A percentile compares a stretch with the other conserved stretches of the same genome.
These are phyloP conservation scores for Eublepharis macularius DNA, from an alignment of 2,113 vertebrate genomes.

Conservation along the genomic window DNA sequence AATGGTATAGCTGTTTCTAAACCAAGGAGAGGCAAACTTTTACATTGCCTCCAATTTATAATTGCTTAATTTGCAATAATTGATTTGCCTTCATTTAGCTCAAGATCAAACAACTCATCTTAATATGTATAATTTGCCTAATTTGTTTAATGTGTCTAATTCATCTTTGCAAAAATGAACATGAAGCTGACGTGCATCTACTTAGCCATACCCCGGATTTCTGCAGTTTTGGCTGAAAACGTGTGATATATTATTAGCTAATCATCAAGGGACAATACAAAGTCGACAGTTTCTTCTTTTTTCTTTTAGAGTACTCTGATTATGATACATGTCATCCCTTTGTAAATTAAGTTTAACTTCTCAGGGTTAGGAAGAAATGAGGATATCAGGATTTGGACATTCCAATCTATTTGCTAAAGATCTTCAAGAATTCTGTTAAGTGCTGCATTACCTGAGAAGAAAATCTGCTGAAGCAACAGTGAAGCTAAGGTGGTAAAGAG, in stretches of 20 bases:
- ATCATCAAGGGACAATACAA: not conserved
- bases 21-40: slow-evolving; percentile 20
- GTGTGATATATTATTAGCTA: not conserved
- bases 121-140: slow-evolving; percentile 41
- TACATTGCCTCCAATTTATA: slow-evolving; percentile 22
- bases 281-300: no score
- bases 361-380: not conserved
- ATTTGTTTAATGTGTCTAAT: slow-evolving; percentile 36
- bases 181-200: not conserved
- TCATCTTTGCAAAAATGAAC: slow-evolving; percentile 28
- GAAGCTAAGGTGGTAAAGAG: not conserved
- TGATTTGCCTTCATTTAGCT: slow-evolving; percentile 44
- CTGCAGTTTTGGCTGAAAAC: slow-evolving; percentile 3
- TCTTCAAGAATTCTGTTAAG: not conserved
- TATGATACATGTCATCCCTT: not conserved
- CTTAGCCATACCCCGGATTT: slow-evolving; percentile 10
- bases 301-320: not conserved
- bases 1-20: not conserved
- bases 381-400: not conserved
- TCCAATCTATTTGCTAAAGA: not conserved
- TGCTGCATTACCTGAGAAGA: not conserved
- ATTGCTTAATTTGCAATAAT: slow-evolving; percentile 36
- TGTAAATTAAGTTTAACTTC: not conserved
- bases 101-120: slow-evolving; percentile 36
- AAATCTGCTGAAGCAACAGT: not conserved